phyloP scores from a whole-genome alignment of 2,797 vertebrate genomes.

The Oreonectes daqikongensis region DNA sequence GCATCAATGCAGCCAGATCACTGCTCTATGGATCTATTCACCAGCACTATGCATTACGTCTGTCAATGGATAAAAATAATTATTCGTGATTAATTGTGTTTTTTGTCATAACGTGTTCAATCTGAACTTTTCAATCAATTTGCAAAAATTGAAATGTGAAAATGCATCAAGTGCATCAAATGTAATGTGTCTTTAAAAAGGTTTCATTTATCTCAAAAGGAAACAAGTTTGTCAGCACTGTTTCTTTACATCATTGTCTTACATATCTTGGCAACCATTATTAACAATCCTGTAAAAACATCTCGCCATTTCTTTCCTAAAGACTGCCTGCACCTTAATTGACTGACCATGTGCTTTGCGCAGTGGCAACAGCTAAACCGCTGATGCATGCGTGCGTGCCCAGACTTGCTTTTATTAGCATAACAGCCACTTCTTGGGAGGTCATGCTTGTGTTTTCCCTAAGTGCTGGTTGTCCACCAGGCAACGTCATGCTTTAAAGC shows the following conservation, averaged over 20 bases:
- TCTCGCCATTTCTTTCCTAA: conserved; percentile 11
- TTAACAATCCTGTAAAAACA: conserved; percentile 25
- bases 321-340: conserved; percentile 38
- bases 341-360: conserved; percentile 35
- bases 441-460: conserved; percentile 48
- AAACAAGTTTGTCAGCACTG: neutral
- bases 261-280: conserved; percentile 22
- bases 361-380: conserved; percentile 32
- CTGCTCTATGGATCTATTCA: neutral
- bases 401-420: conserved; percentile 53
- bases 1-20: neutral
- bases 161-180: too few species aligned
- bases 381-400: conserved; percentile 49
- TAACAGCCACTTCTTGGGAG: conserved; percentile 56
- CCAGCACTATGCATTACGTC: neutral
- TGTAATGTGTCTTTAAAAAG: neutral
- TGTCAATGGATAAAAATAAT: conserved; percentile 11
- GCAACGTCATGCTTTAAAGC: conserved; percentile 53
- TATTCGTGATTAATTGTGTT: neutral
- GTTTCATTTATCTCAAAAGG: neutral
- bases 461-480: conserved; percentile 52
- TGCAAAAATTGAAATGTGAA: too few species aligned
- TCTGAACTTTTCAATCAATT: neutral
- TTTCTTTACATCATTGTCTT: conserved; percentile 6
- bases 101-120: neutral